Base-by-base conservation (phyloP, 2,113 vertebrate genomes). In the Pantherophis guttatus region DNA sequence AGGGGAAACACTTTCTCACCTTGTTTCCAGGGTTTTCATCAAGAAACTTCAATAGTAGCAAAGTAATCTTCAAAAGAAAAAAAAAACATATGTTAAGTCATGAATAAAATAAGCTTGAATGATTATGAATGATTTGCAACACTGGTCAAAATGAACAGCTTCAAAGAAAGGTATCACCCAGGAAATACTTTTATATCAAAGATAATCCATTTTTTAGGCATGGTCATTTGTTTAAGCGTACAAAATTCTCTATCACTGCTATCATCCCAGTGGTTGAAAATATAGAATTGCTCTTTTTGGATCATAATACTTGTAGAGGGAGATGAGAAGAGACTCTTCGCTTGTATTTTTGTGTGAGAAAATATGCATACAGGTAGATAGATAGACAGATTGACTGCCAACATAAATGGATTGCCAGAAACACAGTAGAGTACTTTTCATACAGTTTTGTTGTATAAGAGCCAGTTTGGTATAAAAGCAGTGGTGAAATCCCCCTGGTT, bases 131-230 rank as follows among this genome's bases (percentile, higher is more conserved):
- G 13, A 53, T 39, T 90, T 88, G 75, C 90, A 50, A 4, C 0
- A 11, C 59, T 29, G 53, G 65, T 81, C n/a, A 53, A 44, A 65
- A 89, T 48, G 93, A 95, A 90, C 75, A 50, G 39, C 94, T 96
- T 48, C 26, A 59, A 94, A 95, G 91, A 59, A 2, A 3, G 19
- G 17, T 92, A 87, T 85, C 57, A 26, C 91, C 87, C 91, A 90
- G 90, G 59, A 91, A 65, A 96, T 50, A 1, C 57, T 75, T 95
- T 90, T 95, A 94, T 94, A 62, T 93, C 75, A 93, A 93, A 90
- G 91, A 96, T 94, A 95, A 94, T 95, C 94, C 92, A 55, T 88
- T 95, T 95, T 95, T 86, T 91, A 93, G 94, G 90, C 29, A 94
- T 1, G 90, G 87, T 93, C 92, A 94, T 87, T 90, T 44, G n/a